Conservation (phyloP, 2,797 vertebrate genomes). For the Enteromius treurensis region DNA sequence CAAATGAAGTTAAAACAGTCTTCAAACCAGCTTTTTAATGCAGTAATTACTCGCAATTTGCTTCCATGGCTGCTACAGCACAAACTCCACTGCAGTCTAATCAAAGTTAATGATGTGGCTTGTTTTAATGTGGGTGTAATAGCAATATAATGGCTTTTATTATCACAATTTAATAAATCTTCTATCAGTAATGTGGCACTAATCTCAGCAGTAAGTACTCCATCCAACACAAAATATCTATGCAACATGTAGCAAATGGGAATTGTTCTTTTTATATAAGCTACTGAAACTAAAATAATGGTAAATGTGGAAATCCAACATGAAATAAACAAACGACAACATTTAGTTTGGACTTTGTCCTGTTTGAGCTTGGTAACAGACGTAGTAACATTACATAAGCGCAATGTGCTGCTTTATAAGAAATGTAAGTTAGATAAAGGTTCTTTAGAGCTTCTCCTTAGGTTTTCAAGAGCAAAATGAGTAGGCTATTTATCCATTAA, state of each 20-base stretch:
- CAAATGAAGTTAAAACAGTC: conserved; percentile 4
- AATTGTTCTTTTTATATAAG: neutral
- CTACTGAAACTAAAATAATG: conserved; percentile 4
- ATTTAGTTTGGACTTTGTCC: neutral
- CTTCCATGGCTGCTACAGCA: conserved; percentile 21
- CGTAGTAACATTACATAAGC: neutral
- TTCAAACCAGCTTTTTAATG: conserved; percentile 22
- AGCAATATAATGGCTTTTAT: conserved; percentile 43
- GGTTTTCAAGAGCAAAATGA: neutral
- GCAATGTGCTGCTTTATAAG: neutral
- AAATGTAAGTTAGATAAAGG: neutral
- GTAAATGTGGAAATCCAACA: neutral
- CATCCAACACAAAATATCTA: conserved; percentile 19
- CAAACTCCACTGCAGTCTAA: conserved; percentile 32
- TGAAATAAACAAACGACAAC: conserved; percentile 12
- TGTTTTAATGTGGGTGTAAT: conserved; percentile 46
- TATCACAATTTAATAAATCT: conserved; percentile 52
- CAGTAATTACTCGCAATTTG: conserved; percentile 33
- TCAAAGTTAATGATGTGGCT: conserved; percentile 49
- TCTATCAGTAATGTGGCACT: conserved; percentile 42
- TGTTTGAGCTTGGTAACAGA: neutral
- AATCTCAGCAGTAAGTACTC: conserved; percentile 35
- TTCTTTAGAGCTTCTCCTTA: neutral
- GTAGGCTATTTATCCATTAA: neutral
- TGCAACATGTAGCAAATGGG: conserved; percentile 1